Conservation (phyloP, 2,113 vertebrate species). For the Siniperca knerii region DNA sequence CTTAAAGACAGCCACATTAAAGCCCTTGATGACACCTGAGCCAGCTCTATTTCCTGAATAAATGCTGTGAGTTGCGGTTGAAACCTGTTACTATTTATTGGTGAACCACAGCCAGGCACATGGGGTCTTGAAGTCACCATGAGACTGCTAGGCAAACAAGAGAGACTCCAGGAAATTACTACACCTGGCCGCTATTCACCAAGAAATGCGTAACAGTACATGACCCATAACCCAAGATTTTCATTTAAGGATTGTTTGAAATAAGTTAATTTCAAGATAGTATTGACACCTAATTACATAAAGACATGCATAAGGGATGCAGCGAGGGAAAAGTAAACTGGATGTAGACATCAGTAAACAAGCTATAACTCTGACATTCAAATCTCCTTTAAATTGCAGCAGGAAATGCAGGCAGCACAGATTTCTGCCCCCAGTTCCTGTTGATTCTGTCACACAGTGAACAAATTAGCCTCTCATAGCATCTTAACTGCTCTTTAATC, state of each 20-base stretch:
- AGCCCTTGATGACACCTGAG: no score
- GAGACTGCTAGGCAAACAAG: no score
- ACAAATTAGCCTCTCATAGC: slow-evolving; percentile 70
- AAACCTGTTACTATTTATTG: no score
- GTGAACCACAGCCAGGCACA: no score
- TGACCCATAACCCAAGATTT: no score
- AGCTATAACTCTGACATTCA: background rate
- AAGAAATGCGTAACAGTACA: no score
- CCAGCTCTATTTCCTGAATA: no score
- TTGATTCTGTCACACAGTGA: slow-evolving; percentile 63
- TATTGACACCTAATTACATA: background rate
- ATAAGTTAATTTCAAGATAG: background rate
- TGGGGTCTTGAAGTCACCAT: no score
- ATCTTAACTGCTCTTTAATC: slow-evolving; percentile 72
- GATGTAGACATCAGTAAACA: background rate
- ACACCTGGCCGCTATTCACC: no score
- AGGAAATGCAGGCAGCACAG: slow-evolving; percentile 44
- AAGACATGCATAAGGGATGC: background rate
- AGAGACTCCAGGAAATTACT: no score
- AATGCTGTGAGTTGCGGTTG: no score
- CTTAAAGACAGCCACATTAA: background rate
- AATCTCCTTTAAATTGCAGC: slow-evolving; percentile 24
- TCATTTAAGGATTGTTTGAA: background rate
- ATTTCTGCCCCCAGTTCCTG: slow-evolving; percentile 55
- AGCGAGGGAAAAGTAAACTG: background rate